Percentiles rank a stretch among this genome's conserved stretches.
Evolutionary conservation across 2,797 vertebrate genomes (phyloP).

Genomic region (Acanthis flammea): DNA sequence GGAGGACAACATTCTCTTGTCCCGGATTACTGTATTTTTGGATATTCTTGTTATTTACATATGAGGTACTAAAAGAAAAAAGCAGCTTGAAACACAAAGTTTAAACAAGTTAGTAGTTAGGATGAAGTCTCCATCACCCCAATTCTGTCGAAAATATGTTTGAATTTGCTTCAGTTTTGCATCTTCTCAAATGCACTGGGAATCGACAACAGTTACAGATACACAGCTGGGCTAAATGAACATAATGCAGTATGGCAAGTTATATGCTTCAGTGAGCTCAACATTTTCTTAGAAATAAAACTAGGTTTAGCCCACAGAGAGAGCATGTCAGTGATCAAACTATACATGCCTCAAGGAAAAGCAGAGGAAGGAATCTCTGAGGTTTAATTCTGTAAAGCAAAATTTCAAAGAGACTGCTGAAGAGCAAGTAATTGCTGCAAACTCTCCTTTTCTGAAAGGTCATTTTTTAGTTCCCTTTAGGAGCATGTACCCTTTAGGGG

Average conservation of each 20-base stretch:
- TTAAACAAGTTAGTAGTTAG: neutral
- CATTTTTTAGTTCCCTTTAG: neutral
- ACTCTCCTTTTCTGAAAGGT: conserved; percentile 15
- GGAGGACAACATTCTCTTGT: neutral
- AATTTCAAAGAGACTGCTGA: conserved; percentile 35
- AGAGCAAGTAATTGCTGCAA: conserved; percentile 30
- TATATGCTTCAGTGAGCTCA: conserved; percentile 11
- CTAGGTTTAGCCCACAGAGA: conserved; percentile 54
- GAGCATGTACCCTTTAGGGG: neutral
- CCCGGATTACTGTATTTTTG: neutral
- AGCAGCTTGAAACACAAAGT: neutral
- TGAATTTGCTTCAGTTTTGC: neutral
- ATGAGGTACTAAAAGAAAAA: neutral
- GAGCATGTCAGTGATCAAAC: conserved; percentile 53
- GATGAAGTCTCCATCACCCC: neutral
- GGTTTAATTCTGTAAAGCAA: conserved; percentile 49
- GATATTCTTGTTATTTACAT: neutral
- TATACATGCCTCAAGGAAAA: conserved; percentile 33
- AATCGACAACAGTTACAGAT: neutral
- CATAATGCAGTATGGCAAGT: conserved; percentile 1
- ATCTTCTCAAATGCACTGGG: neutral
- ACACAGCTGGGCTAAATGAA: neutral
- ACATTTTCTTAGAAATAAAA: conserved; percentile 29
- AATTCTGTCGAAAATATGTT: neutral
- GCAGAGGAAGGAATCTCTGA: conserved; percentile 9